Evolutionary conservation across 2,888 invertebrate species (phyloP).

Genomic region (Melanophora roralis): DNA sequence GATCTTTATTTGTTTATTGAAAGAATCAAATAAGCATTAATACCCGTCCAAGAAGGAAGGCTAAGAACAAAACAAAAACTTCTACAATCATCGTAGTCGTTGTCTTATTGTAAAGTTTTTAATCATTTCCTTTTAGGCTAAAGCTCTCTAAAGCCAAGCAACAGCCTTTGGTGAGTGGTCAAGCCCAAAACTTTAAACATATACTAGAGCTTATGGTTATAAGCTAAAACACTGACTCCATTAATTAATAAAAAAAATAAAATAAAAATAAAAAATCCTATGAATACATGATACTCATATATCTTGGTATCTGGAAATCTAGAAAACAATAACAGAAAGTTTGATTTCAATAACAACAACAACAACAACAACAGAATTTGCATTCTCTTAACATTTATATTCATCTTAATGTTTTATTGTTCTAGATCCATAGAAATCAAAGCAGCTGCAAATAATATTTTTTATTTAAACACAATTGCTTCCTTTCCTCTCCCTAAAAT

Average conservation of each 20-base stretch:
- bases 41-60: background rate
- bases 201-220: background rate
- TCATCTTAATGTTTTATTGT: conserved; percentile 7
- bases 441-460: conserved; percentile 44
- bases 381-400: conserved; percentile 39
- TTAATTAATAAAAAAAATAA: conserved; percentile 36
- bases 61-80: background rate
- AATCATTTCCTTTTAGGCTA: conserved; percentile 48
- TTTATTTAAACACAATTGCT: background rate
- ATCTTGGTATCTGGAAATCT: conserved; percentile 35
- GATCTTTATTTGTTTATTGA: conserved; percentile 58
- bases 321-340: conserved; percentile 59
- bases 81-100: conserved; percentile 4
- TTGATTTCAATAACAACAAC: background rate
- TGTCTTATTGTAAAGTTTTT: conserved; percentile 8
- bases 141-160: conserved; percentile 9
- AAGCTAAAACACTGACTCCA: conserved; percentile 24
- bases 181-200: conserved; percentile 50
- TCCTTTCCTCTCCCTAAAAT: conserved; percentile 24
- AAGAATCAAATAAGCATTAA: background rate
- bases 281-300: conserved; percentile 49
- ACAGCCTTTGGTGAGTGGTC: too few species aligned
- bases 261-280: background rate
- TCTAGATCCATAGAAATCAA: background rate
- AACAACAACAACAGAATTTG: conserved; percentile 36